Evolutionary conservation across 2,888 invertebrate genomes (phyloP).

Genomic region (Stenoptilia bipunctidactyla): DNA sequence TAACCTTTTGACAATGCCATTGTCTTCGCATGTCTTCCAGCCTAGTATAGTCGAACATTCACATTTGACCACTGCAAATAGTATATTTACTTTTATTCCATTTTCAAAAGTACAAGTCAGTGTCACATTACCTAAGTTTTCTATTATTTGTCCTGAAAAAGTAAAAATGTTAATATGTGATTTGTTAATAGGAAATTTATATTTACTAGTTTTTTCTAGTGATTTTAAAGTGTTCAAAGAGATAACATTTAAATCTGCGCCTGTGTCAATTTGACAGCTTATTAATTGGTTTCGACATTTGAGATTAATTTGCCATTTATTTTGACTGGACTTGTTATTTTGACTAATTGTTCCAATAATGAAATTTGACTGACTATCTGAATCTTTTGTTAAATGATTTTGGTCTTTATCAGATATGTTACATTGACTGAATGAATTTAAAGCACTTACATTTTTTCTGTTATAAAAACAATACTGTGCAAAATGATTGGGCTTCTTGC

Average conservation of each 20-base stretch:
- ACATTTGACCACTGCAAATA: slow-evolving; percentile 3
- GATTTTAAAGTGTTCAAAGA: background rate
- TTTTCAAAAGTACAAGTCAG: slow-evolving; percentile 1
- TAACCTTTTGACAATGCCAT: slow-evolving; percentile 7
- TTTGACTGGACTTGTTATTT: background rate
- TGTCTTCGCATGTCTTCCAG: slow-evolving; percentile 4
- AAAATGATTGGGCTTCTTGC: background rate
- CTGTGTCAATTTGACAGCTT: slow-evolving; percentile 1
- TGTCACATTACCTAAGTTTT: background rate
- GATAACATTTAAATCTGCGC: background rate
- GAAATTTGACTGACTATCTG: background rate
- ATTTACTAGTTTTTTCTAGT: background rate
- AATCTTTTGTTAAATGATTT: background rate
- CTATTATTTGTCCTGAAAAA: background rate
- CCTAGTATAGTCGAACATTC: slow-evolving; percentile 7
- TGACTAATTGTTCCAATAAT: background rate
- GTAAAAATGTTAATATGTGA: background rate
- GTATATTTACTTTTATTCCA: background rate
- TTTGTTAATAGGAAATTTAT: background rate
- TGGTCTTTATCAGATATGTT: no score
- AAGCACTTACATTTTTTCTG: background rate
- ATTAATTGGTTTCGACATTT: background rate
- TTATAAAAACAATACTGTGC: background rate
- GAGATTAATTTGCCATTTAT: background rate
- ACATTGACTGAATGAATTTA: no score